phyloP scores from a whole-genome alignment of 2,113 vertebrate genomes.

The Labrus mixtus region DNA sequence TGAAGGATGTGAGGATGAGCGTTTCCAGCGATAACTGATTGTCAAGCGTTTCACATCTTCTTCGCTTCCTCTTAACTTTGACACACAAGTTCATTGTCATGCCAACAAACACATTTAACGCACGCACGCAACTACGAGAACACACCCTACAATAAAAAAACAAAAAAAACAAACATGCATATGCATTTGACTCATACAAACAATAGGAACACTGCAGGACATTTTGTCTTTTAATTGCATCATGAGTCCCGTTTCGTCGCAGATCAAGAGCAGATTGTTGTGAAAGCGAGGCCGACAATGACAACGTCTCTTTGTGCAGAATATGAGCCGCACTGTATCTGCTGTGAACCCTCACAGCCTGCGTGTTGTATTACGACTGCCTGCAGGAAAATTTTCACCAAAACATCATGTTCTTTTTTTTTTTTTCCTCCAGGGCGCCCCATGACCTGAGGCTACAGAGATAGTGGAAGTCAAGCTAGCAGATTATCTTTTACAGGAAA shows the following conservation, averaged over 20 bases:
- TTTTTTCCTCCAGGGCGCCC: conserved; percentile 13
- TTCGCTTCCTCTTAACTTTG: conserved; percentile 46
- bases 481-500: background rate
- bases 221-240: conserved; percentile 9
- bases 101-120: background rate
- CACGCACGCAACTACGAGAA: background rate
- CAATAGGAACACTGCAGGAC: background rate
- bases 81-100: conserved; percentile 19
- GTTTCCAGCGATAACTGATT: conserved; percentile 8
- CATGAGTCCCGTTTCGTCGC: background rate
- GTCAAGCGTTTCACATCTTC: conserved; percentile 7
- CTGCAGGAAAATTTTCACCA: conserved; percentile 48
- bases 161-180: background rate
- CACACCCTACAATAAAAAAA: background rate
- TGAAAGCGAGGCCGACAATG: background rate
- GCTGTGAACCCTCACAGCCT: conserved; percentile 27
- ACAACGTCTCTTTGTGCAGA: conserved; percentile 18
- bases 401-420: conserved; percentile 14
- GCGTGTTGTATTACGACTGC: conserved; percentile 42
- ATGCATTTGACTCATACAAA: conserved; percentile 23
- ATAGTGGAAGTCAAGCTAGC: background rate
- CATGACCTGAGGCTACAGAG: background rate
- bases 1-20: conserved; percentile 31
- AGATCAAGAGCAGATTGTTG: conserved; percentile 25
- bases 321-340: conserved; percentile 62